Evolutionary conservation across 2,888 invertebrate species (phyloP).

Genomic region (Pemphredon lugubris): DNA sequence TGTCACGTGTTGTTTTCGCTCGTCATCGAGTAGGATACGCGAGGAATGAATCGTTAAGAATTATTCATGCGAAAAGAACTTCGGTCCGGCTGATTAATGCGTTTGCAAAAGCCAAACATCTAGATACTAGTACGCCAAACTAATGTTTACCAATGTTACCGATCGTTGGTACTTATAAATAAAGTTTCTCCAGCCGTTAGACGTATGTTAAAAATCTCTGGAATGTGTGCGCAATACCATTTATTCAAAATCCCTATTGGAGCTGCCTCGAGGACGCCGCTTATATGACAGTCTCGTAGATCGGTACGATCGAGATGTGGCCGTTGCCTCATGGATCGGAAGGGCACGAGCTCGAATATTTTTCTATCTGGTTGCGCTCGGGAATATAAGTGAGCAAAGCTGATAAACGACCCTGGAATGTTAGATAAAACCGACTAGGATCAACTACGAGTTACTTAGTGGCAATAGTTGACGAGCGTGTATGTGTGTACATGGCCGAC

Average conservation of each 20-base stretch:
- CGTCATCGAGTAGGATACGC: slow-evolving; percentile 46
- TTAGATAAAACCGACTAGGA: slow-evolving; percentile 75
- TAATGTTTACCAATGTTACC: too few species aligned
- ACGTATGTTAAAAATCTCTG: too few species aligned
- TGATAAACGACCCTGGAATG: slow-evolving; percentile 78
- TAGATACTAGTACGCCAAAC: too few species aligned
- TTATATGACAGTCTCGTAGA: background rate
- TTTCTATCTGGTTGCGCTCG: slow-evolving; percentile 57
- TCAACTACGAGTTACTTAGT: slow-evolving; percentile 59
- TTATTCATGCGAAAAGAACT: slow-evolving; percentile 39
- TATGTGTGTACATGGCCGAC: slow-evolving; percentile 40
- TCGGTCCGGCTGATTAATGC: background rate
- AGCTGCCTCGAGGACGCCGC: background rate
- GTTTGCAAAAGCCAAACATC: too few species aligned
- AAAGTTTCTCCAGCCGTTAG: too few species aligned
- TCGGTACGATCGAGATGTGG: slow-evolving; percentile 31
- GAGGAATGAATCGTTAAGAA: slow-evolving; percentile 43
- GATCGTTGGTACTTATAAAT: too few species aligned
- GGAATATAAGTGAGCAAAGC: slow-evolving; percentile 69
- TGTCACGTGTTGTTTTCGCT: slow-evolving; percentile 46
- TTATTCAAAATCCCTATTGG: background rate
- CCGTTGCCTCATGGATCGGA: slow-evolving; percentile 34
- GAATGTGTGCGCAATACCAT: too few species aligned
- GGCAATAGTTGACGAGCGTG: slow-evolving; percentile 55
- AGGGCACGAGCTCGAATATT: slow-evolving; percentile 52